phyloP scores from a whole-genome alignment of 64 coral and sea anemone genomes.

The Cladopsammia gracilis region DNA sequence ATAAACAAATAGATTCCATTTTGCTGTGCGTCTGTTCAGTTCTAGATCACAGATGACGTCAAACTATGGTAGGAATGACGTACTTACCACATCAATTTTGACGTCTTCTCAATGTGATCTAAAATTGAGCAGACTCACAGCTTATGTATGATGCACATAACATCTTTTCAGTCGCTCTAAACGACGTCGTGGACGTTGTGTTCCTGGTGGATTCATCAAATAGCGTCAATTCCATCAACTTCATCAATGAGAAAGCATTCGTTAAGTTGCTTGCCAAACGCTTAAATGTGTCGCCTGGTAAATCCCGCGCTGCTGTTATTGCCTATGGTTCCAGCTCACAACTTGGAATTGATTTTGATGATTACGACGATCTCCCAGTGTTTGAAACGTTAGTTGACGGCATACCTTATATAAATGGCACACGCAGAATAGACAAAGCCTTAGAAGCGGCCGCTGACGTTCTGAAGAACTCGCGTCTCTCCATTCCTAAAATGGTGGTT shows the following conservation, averaged over 20 bases:
- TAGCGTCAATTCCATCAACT: constrained; percentile 16
- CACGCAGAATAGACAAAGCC: constrained; percentile 77
- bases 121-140: too few relatives aligned
- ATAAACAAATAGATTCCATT: too few relatives aligned
- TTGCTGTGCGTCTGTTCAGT: too few relatives aligned
- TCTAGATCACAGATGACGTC: too few relatives aligned
- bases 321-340: constrained; percentile 45
- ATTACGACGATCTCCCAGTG: not conserved
- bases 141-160: not conserved
- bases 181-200: constrained; percentile 57
- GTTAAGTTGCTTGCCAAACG: constrained; percentile 73
- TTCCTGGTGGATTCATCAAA: constrained; percentile 81
- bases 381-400: constrained; percentile 52
- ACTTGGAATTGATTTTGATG: constrained; percentile 37
- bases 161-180: constrained; percentile 3
- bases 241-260: constrained; percentile 65
- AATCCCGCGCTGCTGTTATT: constrained; percentile 56
- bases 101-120: too few relatives aligned
- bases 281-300: constrained; percentile 63
- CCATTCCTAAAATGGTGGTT: constrained; percentile 65
- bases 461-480: constrained; percentile 7
- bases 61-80: too few relatives aligned
- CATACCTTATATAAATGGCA: constrained; percentile 21
- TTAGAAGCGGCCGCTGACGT: constrained; percentile 39
- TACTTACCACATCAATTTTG: too few relatives aligned